Conservation (phyloP, 2,113 vertebrate genomes). For the Microcebus murinus region DNA sequence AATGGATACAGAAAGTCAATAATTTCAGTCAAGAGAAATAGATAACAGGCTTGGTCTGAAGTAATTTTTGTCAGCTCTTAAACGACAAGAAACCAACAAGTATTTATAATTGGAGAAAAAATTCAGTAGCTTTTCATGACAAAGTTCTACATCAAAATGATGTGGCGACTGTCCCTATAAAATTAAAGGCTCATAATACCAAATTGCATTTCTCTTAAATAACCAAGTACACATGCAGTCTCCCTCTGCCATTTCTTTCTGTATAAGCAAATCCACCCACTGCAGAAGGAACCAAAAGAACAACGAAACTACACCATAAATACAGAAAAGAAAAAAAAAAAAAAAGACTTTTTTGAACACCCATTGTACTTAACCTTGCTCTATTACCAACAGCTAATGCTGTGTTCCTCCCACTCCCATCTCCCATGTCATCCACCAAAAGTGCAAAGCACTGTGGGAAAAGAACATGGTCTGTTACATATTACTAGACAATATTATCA, state of each 20-base stretch:
- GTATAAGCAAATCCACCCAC: constrained; percentile 5
- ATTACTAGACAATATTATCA: background rate
- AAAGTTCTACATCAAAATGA: constrained; percentile 14
- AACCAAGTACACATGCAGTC: background rate
- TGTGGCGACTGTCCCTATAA: background rate
- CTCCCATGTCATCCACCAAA: background rate
- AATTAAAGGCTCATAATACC: background rate
- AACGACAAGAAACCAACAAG: background rate
- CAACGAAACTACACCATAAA: background rate
- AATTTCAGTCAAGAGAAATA: constrained; percentile 41
- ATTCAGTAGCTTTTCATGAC: background rate
- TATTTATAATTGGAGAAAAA: background rate
- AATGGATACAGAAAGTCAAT: background rate
- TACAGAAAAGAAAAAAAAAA: background rate
- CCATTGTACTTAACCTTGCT: background rate
- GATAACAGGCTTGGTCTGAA: background rate
- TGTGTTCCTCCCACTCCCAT: background rate
- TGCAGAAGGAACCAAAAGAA: background rate
- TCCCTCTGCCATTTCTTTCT: background rate
- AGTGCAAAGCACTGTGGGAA: background rate
- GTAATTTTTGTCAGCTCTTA: background rate
- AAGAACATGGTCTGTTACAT: background rate
- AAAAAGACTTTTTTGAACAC: background rate
- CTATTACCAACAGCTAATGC: background rate
- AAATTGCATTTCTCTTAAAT: background rate